phyloP scores from a whole-genome alignment of 2,113 vertebrate species.

The Tyrannus savana region DNA sequence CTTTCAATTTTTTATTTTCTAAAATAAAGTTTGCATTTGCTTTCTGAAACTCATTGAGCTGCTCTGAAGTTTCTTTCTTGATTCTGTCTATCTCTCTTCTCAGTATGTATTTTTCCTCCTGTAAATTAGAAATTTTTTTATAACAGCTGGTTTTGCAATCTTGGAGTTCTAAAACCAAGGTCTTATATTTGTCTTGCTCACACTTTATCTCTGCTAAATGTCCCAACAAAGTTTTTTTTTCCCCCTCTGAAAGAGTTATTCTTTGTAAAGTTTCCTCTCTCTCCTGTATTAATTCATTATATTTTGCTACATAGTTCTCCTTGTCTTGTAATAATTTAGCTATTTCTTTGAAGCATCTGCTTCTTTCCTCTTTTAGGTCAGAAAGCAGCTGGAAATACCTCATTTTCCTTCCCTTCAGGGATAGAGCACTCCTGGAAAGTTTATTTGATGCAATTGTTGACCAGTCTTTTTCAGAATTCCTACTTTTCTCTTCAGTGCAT shows the following conservation, averaged over 20 bases:
- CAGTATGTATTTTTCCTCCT: slow-evolving; percentile 44
- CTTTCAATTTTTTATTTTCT: slow-evolving; percentile 54
- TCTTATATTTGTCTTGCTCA: slow-evolving; percentile 24
- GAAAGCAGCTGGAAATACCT: slow-evolving; percentile 28
- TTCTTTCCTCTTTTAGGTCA: slow-evolving; percentile 73
- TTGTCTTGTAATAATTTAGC: slow-evolving; percentile 52
- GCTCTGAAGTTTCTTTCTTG: neutral
- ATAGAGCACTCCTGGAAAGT: rapidly evolving
- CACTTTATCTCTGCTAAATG: neutral
- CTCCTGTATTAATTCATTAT: neutral
- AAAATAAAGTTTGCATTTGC: neutral
- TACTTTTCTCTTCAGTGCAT: neutral
- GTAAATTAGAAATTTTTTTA: slow-evolving; percentile 50
- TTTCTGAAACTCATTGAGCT: neutral
- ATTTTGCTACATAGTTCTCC: neutral
- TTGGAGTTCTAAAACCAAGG: slow-evolving; percentile 60
- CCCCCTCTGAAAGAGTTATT: neutral
- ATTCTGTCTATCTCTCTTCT: neutral
- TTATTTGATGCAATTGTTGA: neutral
- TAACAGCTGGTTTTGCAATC: slow-evolving; percentile 42
- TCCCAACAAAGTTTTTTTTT: neutral
- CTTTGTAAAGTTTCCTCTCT: neutral
- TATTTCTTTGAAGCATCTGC: slow-evolving; percentile 64
- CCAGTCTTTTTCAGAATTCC: neutral
- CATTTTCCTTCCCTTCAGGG: neutral